Conservation (phyloP, 2,888 invertebrate species). For the Pammene aurita region DNA sequence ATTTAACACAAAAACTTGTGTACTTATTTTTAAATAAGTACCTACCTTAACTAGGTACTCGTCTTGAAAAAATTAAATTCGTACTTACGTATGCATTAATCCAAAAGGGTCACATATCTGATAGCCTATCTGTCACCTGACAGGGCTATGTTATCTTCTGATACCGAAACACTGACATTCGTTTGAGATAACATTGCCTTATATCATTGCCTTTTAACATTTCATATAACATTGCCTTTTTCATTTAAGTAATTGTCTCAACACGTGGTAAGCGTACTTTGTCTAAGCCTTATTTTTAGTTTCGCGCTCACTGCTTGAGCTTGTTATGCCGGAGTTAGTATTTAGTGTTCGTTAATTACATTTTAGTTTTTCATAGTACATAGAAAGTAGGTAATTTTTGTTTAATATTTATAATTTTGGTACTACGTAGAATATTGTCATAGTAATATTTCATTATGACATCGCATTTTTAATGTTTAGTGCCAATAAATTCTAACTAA, state of each 20-base stretch:
- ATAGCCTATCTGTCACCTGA: conserved; percentile 57
- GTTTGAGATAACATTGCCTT: conserved; percentile 46
- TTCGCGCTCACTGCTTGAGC: not conserved
- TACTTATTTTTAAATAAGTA: no score
- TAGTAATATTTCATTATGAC: no score
- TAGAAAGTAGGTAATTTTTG: no score
- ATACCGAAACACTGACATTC: conserved; percentile 51
- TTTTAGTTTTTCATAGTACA: no score
- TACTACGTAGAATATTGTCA: no score
- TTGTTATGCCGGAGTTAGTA: not conserved
- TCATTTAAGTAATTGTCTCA: not conserved
- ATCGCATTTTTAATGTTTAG: no score
- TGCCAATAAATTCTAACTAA: conserved; percentile 4
- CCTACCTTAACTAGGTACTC: no score
- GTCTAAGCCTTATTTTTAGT: not conserved
- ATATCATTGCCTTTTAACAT: conserved; percentile 24
- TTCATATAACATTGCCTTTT: conserved; percentile 27
- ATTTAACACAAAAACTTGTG: no score
- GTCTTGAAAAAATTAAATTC: not conserved
- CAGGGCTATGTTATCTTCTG: conserved; percentile 51
- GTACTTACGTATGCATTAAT: conserved; percentile 22
- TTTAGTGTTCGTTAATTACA: not conserved
- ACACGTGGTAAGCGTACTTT: conserved; percentile 10
- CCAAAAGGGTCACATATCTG: conserved; percentile 28
- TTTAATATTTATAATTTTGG: not conserved